Evolutionary conservation across 2,888 invertebrate genomes (phyloP).

Genomic region (Drosophila kanekoi): DNA sequence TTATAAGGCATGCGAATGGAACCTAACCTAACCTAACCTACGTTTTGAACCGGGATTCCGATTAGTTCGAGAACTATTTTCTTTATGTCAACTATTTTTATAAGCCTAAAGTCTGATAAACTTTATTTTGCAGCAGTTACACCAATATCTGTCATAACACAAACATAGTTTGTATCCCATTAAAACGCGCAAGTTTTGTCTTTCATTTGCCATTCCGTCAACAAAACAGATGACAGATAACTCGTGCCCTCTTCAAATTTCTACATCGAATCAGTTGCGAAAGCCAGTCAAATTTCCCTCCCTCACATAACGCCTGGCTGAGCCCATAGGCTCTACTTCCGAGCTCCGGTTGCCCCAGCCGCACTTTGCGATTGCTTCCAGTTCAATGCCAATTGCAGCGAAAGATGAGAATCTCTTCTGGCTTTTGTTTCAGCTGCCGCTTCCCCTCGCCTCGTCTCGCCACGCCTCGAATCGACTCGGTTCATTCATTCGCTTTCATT

Average conservation of each 20-base stretch:
- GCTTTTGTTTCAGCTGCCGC: conserved; percentile 42
- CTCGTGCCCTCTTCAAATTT: not conserved
- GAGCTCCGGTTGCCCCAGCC: not conserved
- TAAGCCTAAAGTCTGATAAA: too few species aligned
- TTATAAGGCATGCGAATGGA: too few species aligned
- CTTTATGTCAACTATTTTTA: too few species aligned
- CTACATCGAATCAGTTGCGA: not conserved
- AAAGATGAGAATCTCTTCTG: conserved; percentile 47
- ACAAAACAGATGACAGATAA: conserved; percentile 36
- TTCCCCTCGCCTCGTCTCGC: conserved; percentile 3
- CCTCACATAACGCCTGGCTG: conserved; percentile 8
- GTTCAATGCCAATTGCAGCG: conserved; percentile 35
- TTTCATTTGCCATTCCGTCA: not conserved
- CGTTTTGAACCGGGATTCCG: too few species aligned
- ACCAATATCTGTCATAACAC: not conserved
- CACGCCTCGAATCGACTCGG: conserved; percentile 10
- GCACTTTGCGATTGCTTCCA: conserved; percentile 44
- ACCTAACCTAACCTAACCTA: too few species aligned
- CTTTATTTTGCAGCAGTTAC: not conserved
- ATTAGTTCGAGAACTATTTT: too few species aligned
- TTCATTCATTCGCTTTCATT: conserved; percentile 42
- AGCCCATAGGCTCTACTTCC: conserved; percentile 9
- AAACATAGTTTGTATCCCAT: too few species aligned
- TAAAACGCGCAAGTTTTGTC: too few species aligned
- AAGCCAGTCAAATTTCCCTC: not conserved